Percentiles rank a stretch among this genome's conserved stretches.
Conservation (phyloP, 2,888 invertebrate genomes). For the Eristalis pertinax region DNA sequence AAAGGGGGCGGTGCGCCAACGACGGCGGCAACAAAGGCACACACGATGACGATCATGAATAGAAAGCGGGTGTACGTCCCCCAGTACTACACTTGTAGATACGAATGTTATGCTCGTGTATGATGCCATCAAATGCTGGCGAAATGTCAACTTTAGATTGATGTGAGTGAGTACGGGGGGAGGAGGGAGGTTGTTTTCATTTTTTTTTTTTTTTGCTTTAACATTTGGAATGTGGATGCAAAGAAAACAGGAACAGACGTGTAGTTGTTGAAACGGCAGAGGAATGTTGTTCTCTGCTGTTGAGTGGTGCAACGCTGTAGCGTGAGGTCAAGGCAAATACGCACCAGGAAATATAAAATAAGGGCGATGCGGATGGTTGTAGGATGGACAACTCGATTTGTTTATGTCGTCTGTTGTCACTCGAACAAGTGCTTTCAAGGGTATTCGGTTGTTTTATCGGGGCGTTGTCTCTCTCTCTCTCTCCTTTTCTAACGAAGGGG, state of each 20-base stretch:
- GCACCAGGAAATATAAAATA: neutral
- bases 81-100: neutral
- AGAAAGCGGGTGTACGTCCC: neutral
- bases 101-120: neutral
- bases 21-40: neutral
- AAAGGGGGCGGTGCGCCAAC: neutral
- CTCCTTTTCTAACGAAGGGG: too few relatives aligned
- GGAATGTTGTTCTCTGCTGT: neutral
- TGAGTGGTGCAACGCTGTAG: neutral
- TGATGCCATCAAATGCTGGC: slow-evolving; percentile 1
- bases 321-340: neutral
- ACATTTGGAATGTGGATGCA: neutral
- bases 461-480: too few relatives aligned
- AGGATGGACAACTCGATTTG: neutral
- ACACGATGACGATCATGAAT: slow-evolving; percentile 11
- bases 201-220: neutral
- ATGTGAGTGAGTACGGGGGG: neutral
- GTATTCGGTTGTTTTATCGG: neutral
- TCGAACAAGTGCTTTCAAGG: neutral
- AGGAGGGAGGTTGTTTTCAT: too few relatives aligned
- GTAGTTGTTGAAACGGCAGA: too few relatives aligned
- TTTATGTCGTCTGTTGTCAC: neutral
- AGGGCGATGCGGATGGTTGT: neutral
- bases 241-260: neutral
- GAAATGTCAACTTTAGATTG: slow-evolving; percentile 24